phyloP scores from a whole-genome alignment of 2,113 vertebrate species.

The Beaufortia kweichowensis region DNA sequence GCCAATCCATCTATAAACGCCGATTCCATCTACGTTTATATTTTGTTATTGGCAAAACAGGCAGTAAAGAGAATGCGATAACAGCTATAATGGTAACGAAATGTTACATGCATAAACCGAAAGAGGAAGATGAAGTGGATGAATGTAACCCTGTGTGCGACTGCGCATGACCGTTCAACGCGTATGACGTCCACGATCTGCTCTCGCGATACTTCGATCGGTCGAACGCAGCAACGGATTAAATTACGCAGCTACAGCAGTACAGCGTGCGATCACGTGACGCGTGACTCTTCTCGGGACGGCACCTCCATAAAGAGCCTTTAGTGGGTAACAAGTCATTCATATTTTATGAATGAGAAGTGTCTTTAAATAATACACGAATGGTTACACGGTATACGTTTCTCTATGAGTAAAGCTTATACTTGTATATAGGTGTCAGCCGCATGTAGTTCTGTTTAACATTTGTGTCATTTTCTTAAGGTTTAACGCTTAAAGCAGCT shows the following conservation, averaged over 20 bases:
- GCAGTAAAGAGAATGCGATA: too few relatives aligned
- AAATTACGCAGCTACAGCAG: neutral
- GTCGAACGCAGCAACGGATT: neutral
- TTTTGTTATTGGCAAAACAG: too few relatives aligned
- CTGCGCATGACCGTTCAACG: too few relatives aligned
- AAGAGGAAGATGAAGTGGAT: too few relatives aligned
- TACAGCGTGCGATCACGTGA: neutral
- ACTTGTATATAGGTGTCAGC: neutral
- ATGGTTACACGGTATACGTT: neutral
- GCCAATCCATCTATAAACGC: neutral
- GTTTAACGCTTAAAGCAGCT: too few relatives aligned
- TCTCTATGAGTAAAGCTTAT: neutral
- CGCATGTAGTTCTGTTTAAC: too few relatives aligned
- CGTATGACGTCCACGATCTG: too few relatives aligned
- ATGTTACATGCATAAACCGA: too few relatives aligned
- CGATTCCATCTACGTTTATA: neutral
- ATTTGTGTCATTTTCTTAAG: too few relatives aligned
- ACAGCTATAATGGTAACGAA: neutral
- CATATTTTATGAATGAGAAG: neutral
- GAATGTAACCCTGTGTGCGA: too few relatives aligned
- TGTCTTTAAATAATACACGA: neutral
- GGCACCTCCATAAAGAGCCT: slow-evolving; percentile 21
- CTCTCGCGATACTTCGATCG: too few relatives aligned
- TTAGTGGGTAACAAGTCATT: slow-evolving; percentile 7
- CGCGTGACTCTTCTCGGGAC: neutral